These are phyloP conservation scores for Mycogona germanica DNA, from an alignment of 2,888 invertebrate species.

Conservation along the genomic window DNA sequence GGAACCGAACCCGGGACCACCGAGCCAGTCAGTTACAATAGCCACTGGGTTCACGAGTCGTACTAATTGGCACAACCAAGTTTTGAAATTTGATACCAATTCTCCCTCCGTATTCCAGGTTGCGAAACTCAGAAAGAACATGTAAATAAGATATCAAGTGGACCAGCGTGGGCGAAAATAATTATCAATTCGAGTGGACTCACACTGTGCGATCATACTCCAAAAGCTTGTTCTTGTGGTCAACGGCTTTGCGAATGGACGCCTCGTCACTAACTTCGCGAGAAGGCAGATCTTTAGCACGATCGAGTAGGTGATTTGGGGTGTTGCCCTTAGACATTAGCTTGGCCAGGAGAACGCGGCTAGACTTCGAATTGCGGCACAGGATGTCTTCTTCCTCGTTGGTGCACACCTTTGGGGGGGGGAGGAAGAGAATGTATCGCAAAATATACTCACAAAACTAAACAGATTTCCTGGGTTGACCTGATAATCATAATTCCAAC, in stretches of 20 bases:
- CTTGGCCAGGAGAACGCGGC: slow-evolving; percentile 48
- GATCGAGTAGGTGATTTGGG: no score
- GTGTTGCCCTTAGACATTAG: slow-evolving; percentile 39
- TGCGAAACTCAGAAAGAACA: no score
- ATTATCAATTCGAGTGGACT: no score
- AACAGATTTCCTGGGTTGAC: background rate
- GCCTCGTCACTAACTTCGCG: slow-evolving; percentile 16
- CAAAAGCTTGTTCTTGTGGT: slow-evolving; percentile 64
- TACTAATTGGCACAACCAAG: no score
- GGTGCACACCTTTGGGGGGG: slow-evolving; percentile 48
- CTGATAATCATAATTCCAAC: background rate
- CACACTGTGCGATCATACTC: slow-evolving; percentile 73
- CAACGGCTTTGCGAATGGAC: slow-evolving; percentile 56
- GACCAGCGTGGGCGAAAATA: no score
- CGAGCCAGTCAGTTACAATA: no score
- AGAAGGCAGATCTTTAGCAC: slow-evolving; percentile 11
- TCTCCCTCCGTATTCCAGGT: no score
- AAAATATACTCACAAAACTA: background rate
- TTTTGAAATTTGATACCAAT: no score
- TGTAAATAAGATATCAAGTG: no score
- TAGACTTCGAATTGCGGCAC: slow-evolving; percentile 51
- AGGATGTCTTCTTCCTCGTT: slow-evolving; percentile 55
- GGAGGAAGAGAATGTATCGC: slow-evolving; percentile 15
- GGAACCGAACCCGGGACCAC: no score
- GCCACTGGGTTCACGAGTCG: no score